These are phyloP conservation scores for Platynereis dumerilii DNA, from an alignment of 2,888 invertebrate genomes.

Conservation along the genomic window DNA sequence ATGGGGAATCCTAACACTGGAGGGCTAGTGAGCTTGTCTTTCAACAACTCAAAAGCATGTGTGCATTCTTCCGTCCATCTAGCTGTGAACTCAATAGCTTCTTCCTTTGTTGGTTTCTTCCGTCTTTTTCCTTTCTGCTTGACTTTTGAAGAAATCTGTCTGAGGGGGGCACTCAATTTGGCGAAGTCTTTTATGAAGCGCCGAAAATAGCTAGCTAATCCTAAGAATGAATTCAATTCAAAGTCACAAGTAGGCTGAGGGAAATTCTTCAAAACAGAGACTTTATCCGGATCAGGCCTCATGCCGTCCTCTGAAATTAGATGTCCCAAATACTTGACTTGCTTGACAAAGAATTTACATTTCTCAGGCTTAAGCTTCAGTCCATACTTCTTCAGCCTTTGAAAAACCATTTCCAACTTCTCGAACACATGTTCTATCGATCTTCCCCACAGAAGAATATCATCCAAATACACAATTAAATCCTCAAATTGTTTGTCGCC, in stretches of 20 bases:
- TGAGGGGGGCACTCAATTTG: neutral
- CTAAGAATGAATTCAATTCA: slow-evolving; percentile 15
- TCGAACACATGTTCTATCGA: no score
- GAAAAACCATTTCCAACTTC: no score
- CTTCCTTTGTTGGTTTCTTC: neutral
- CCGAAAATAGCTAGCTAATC: slow-evolving; percentile 22
- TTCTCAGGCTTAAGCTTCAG: no score
- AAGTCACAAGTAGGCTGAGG: slow-evolving; percentile 7
- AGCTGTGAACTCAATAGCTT: neutral
- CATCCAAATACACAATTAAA: no score
- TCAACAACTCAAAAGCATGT: slow-evolving; percentile 13
- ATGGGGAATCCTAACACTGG: slow-evolving; percentile 28
- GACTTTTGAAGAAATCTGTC: neutral
- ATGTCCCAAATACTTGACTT: slow-evolving; percentile 26
- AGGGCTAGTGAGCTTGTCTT: slow-evolving; percentile 3
- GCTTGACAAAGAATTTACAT: no score
- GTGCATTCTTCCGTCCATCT: slow-evolving; percentile 23
- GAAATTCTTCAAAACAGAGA: slow-evolving; percentile 7
- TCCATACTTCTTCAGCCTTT: no score
- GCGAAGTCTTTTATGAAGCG: slow-evolving; percentile 19
- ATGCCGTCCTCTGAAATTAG: slow-evolving; percentile 17
- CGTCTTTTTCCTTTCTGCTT: neutral
- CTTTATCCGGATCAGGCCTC: slow-evolving; percentile 16
- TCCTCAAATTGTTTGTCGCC: no score
- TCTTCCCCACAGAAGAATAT: no score